These are phyloP conservation scores for Tachycineta bicolor DNA, from an alignment of 2,113 vertebrate species.

Conservation along the genomic window DNA sequence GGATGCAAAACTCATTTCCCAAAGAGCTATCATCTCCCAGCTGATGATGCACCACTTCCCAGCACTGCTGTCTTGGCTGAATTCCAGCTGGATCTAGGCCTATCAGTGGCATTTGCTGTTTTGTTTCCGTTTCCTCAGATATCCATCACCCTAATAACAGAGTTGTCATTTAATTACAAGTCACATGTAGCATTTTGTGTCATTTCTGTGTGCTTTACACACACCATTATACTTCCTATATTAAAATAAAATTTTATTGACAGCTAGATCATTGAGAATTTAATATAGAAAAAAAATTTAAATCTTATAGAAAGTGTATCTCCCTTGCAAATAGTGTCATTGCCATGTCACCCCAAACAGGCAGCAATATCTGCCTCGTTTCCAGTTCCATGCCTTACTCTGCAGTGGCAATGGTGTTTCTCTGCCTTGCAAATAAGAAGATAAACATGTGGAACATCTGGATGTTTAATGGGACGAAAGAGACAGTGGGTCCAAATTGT, in stretches of 20 bases:
- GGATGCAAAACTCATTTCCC: neutral
- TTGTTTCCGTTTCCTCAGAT: neutral
- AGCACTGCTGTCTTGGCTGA: neutral
- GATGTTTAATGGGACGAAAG: neutral
- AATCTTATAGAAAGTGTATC: neutral
- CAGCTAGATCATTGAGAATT: neutral
- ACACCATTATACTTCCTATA: neutral
- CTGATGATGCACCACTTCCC: neutral
- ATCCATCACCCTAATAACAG: neutral
- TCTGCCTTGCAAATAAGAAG: neutral
- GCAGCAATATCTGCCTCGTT: neutral
- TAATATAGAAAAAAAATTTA: neutral
- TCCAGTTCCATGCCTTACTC: neutral
- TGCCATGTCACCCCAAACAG: neutral
- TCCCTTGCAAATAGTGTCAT: neutral
- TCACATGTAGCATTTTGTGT: neutral
- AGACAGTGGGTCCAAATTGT: neutral
- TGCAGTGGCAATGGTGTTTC: neutral
- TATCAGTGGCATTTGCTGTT: neutral
- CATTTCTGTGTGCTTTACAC: neutral
- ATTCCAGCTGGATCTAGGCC: neutral
- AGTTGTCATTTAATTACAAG: neutral
- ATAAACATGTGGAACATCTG: neutral
- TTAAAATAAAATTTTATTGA: neutral
- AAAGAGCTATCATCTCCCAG: neutral